Base-by-base conservation (phyloP, 2,797 vertebrate species). In the Enteromius viviparus region DNA sequence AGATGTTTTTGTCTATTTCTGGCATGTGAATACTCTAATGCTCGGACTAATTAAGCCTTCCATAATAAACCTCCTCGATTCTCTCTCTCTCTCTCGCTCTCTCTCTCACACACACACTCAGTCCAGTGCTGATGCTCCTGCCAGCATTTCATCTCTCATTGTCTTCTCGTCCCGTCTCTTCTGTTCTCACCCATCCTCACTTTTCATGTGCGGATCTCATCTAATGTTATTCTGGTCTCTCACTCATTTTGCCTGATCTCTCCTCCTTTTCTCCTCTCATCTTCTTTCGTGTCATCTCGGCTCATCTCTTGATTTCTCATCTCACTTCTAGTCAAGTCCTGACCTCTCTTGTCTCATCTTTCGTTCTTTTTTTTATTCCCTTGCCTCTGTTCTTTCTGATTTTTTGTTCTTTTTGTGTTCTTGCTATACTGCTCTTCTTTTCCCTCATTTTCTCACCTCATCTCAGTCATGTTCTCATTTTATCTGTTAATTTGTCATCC, bases 31-130 rank as follows among this genome's bases (percentile, higher is more conserved):
- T 79, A 82, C 81, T 80, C 76, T 76, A 82, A 84, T 66, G 64
- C 75, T 62, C 62, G 19, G 49, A 74, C 75, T 87, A 80, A 87
- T 87, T 86, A 87, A 78, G 71, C 74, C 74, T 71, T 76, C 84
- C 75, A 85, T 71, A 83, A 83, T 64, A 78, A 78, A 83, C 65
- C 75, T 60, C 65, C 75, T 78, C 53, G 12, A 47, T 70, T 83
- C 66, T 69, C 34, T 68, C 47, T 64, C 26, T 45, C 65, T 34
- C 65, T 21, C 49, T 34, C 65, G 10, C 49, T 69, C 34, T 68
- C 47, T 64, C 26, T 45, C 65, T 34, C 65, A 9, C 49, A 23
- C 80, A 37, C 45, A 15, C 55, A 8, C 55, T 34, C 62, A 9
- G 80, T 82, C 71, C 68, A 26, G 79, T 1, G 6, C 26, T 32